Evolutionary conservation across 1,140 invertebrate species (phyloP), one percentile per base, ranked within the genome.

Genomic region (Megathymus violae): DNA sequence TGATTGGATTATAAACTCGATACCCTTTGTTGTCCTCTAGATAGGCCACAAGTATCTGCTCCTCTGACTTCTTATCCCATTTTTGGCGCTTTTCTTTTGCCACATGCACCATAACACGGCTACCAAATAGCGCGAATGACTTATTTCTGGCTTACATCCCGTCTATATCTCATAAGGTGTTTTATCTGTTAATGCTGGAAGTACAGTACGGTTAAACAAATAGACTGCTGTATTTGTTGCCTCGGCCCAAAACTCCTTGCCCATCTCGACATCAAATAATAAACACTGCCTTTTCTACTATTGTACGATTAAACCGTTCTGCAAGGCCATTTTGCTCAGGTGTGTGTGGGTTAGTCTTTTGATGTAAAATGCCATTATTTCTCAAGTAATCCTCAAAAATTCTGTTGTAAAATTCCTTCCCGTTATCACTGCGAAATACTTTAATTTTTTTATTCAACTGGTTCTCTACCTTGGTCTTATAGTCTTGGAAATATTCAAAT

Each of bases 1-100:
- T 79, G 16, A 60, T 62, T 6, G 67, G 63, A 59, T 77, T 34
- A 50, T 67, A 72, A 14, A 88, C 36, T 40, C 74, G 59, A 61
- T 85, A 84, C 19, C 70, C 78, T 38, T 80, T 80, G 6, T 61
- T 64, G 22, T 63, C 52, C 51, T 73, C 61, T 31, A 36, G 34
- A 60, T 78, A 90, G 38, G 83, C 87, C 43, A 90, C 69, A 47
- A 90, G 70, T 11, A 84, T 59, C 4, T 41, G 11, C 61, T 75
- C 41, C 31, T 59, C 43, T 27, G 61, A 43, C 48, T 68, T 75
- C 17, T 48, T 48, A 19, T 68, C 67, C 50, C 47, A 69, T 54
- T 77, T 77, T 25, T 27, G 11, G n/a, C 60, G 17, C n/a, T 62
- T 64, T 59, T 67, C 34, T 52, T 71, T 72, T 1, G 63, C 46